A percentile compares a stretch with the other conserved stretches of the same genome.
phyloP scores from a whole-genome alignment of 2,888 invertebrate genomes.

The Candidula unifasciata region DNA sequence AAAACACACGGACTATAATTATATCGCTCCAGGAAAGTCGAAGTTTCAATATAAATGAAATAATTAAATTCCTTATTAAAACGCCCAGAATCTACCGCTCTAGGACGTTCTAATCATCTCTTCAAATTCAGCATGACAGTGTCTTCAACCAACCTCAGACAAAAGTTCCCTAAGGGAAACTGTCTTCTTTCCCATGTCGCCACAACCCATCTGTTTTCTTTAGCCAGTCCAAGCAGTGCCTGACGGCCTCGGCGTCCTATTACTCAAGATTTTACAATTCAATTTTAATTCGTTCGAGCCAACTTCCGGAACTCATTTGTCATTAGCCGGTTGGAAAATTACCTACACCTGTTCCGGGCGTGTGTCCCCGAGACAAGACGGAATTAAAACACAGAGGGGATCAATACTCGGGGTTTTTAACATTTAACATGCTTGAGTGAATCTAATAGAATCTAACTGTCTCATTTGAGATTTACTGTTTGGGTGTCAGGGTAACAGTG shows the following conservation, averaged over 20 bases:
- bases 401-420: not conserved
- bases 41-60: no score
- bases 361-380: not conserved
- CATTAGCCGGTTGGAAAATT: conserved; percentile 1
- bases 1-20: no score
- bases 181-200: not conserved
- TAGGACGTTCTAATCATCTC: no score
- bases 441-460: not conserved
- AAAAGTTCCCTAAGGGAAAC: no score
- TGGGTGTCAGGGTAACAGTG: not conserved
- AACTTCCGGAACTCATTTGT: not conserved
- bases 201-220: not conserved
- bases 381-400: not conserved
- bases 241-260: no score
- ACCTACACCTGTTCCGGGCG: conserved; percentile 7
- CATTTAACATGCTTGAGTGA: not conserved
- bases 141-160: no score
- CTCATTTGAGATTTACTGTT: not conserved
- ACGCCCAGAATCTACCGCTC: no score
- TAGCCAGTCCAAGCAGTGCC: no score
- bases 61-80: no score
- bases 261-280: not conserved
- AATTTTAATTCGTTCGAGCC: not conserved
- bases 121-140: no score
- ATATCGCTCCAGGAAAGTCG: no score